These are phyloP conservation scores for Danio rerio DNA, from an alignment of 2,113 vertebrate genomes.

Conservation along the genomic window DNA sequence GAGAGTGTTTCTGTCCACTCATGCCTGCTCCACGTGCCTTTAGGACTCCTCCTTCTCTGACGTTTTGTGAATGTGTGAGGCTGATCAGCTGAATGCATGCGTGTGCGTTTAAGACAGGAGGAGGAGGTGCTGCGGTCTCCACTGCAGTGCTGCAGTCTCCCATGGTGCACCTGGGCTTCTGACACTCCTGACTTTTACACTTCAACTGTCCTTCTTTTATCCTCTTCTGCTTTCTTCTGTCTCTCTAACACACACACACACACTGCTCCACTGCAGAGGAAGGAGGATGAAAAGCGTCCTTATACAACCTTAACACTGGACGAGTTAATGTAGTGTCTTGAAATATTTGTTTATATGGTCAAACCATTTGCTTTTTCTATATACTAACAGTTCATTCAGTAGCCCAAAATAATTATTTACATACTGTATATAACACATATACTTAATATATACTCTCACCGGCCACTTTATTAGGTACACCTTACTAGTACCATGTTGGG, in stretches of 20 bases:
- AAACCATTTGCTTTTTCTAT: no score
- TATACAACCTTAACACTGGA: neutral
- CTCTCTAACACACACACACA: neutral
- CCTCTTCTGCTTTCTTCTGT: constrained; percentile 37
- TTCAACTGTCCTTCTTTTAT: constrained; percentile 31
- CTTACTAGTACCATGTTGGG: no score
- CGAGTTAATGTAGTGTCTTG: neutral
- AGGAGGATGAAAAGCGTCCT: neutral
- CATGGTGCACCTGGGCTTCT: constrained; percentile 54
- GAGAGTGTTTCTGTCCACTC: neutral
- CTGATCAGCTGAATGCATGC: constrained; percentile 2
- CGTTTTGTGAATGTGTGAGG: constrained; percentile 17
- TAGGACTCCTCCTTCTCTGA: constrained; percentile 8
- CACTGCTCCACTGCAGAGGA: neutral
- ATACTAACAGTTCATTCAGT: no score
- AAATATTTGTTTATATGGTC: no score
- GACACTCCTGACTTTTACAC: constrained; percentile 27
- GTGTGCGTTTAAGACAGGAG: constrained; percentile 2
- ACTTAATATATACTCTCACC: no score
- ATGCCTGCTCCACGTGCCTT: constrained; percentile 6
- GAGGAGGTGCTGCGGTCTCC: constrained; percentile 49
- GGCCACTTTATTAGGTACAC: no score
- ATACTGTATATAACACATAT: no score
- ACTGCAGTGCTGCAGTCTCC: constrained; percentile 57
- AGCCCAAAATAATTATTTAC: no score